Base-by-base conservation (phyloP, 2,888 invertebrate species). In the Parascotia fuliginaria region DNA sequence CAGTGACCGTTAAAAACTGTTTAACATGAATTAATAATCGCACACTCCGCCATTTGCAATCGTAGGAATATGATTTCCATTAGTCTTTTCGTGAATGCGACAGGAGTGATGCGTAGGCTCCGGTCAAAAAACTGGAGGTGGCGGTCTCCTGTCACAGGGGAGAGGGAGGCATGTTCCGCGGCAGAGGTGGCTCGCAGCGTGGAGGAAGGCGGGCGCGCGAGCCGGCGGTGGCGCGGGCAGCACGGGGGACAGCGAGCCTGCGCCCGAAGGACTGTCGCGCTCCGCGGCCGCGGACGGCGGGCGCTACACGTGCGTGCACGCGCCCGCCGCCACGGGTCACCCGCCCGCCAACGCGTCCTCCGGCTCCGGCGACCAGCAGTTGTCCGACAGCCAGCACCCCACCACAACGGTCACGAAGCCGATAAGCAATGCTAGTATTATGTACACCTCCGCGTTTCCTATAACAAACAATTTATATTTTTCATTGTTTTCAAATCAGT, bases 291-390 rank as follows among this genome's bases (percentile, higher is more conserved):
- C 87, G 80, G 88, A 82, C 65, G 87, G 90, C 87, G 87, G 87
- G 88, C 89, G 90, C 92, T 92, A 92, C 87, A 92, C 92, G 79
- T 90, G 92, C 82, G 92, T 90, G 89, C 93, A 93, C 71, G 86
- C 92, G 89, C 93, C 93, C 92, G 94, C 92, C 94, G 90, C 89
- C 83, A 92, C 92, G 92, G 94, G 95, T 95, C 95, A 95, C 88
- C 95, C 95, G 79, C 94, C 93, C 71, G 94, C 94, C 74, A 94
- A 86, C 50, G 92, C 87, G 75, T 94, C 93, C 75, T 95, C 95
- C 49, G 95, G 95, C 81, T 95, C 95, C 64, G 95, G 95, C 45
- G 95, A 95, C 95, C 95, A 95, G 84, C 95, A 95, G 89, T 95
- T 95, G 93, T 95, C 95, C 28, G 95, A 95, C 49, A 95, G 90